Conservation (phyloP, 1,140 invertebrate species). For the Papilio machaon region DNA sequence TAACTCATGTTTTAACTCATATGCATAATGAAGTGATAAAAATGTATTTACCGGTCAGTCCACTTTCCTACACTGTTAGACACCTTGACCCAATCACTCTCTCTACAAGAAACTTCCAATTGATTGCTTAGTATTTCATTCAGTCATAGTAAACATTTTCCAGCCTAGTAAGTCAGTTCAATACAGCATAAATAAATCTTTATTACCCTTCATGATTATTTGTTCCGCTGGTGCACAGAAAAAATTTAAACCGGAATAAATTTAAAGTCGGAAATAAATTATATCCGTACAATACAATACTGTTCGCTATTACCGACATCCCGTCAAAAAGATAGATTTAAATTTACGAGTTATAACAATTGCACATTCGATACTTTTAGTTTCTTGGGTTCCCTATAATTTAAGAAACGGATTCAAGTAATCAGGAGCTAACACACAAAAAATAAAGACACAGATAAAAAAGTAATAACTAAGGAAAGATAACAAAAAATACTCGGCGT, state of each 20-base stretch:
- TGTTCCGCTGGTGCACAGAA: background rate
- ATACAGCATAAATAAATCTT: too few species aligned
- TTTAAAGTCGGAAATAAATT: background rate
- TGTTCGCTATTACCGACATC: background rate
- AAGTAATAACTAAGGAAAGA: background rate
- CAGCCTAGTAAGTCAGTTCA: too few species aligned
- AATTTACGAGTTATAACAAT: background rate
- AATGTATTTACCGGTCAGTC: constrained; percentile 30
- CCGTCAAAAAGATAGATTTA: background rate
- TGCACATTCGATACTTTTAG: too few species aligned
- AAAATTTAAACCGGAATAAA: background rate
- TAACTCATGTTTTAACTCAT: constrained; percentile 27
- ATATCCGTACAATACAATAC: background rate
- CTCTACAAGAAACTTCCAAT: constrained; percentile 13
- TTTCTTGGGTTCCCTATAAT: too few species aligned
- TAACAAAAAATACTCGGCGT: background rate
- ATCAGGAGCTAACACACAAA: background rate
- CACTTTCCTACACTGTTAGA: constrained; percentile 37
- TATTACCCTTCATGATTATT: background rate
- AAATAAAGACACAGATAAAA: background rate
- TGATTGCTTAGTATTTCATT: background rate
- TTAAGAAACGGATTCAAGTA: too few species aligned
- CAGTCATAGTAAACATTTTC: background rate
- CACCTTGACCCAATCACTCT: constrained; percentile 17
- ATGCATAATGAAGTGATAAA: constrained; percentile 24